These are phyloP conservation scores for Daubentonia madagascariensis DNA, from an alignment of 2,113 vertebrate genomes.

Conservation along the genomic window DNA sequence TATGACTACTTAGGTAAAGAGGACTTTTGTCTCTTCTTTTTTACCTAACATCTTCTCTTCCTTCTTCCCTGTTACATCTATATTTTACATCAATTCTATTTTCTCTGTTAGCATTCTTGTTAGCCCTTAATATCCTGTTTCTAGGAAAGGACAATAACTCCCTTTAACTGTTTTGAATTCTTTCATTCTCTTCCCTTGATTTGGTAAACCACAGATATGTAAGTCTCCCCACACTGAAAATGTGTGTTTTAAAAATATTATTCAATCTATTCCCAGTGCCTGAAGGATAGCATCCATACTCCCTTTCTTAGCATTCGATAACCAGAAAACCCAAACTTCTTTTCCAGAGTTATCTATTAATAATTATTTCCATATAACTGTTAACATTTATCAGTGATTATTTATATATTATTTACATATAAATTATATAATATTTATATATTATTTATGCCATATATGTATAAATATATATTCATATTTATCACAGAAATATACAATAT, in stretches of 20 bases:
- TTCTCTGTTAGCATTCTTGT: neutral
- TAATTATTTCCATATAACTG: neutral
- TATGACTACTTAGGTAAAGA: neutral
- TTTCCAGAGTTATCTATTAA: neutral
- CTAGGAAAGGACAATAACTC: neutral
- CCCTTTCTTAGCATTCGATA: neutral
- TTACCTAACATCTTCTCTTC: neutral
- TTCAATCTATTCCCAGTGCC: neutral
- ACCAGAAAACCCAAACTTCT: neutral
- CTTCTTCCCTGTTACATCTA: neutral
- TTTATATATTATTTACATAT: neutral
- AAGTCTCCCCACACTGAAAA: neutral
- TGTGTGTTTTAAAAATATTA: neutral
- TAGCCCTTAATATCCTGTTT: neutral
- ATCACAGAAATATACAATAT: neutral
- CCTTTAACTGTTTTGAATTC: neutral
- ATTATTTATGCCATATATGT: neutral
- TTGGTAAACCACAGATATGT: neutral
- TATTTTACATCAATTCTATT: neutral
- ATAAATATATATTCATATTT: neutral
- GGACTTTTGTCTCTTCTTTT: neutral
- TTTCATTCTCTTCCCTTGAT: neutral
- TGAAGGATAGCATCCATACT: neutral
- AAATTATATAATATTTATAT: neutral
- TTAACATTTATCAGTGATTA: neutral